phyloP scores from a whole-genome alignment of 2,113 vertebrate genomes.

The Cottus gobio region DNA sequence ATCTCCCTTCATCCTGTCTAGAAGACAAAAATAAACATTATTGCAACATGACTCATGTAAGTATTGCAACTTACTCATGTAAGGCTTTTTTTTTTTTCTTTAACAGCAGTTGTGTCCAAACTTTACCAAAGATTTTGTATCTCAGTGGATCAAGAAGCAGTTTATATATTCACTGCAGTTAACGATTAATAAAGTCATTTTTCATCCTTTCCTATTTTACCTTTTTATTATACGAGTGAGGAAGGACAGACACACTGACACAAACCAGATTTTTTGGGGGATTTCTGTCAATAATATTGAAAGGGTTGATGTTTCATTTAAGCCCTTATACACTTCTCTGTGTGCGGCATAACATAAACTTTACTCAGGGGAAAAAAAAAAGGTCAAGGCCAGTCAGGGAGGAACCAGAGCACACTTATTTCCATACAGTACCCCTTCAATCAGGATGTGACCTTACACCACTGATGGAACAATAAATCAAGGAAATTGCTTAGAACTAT shows the following conservation, averaged over 20 bases:
- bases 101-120: neutral
- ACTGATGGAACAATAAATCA: slow-evolving; percentile 75
- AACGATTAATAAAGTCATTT: neutral
- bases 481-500: slow-evolving; percentile 55
- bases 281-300: neutral
- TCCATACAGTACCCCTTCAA: slow-evolving; percentile 61
- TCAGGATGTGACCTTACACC: slow-evolving; percentile 67
- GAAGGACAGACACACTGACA: neutral
- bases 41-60: slow-evolving; percentile 30
- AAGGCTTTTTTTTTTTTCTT: neutral
- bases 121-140: neutral
- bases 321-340: slow-evolving; percentile 11
- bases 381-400: slow-evolving; percentile 60
- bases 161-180: slow-evolving; percentile 6
- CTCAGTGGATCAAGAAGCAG: neutral
- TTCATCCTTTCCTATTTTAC: neutral
- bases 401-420: slow-evolving; percentile 42
- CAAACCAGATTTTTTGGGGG: neutral
- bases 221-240: neutral
- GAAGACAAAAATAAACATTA: slow-evolving; percentile 40
- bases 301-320: neutral
- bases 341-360: slow-evolving; percentile 43
- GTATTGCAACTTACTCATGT: too few species aligned
- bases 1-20: slow-evolving; percentile 41
- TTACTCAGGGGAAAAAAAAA: slow-evolving; percentile 49